Evolutionary conservation across 2,113 vertebrate genomes (phyloP), one percentile per base, ranked within the genome.

Genomic region (Falcunculus frontatus): DNA sequence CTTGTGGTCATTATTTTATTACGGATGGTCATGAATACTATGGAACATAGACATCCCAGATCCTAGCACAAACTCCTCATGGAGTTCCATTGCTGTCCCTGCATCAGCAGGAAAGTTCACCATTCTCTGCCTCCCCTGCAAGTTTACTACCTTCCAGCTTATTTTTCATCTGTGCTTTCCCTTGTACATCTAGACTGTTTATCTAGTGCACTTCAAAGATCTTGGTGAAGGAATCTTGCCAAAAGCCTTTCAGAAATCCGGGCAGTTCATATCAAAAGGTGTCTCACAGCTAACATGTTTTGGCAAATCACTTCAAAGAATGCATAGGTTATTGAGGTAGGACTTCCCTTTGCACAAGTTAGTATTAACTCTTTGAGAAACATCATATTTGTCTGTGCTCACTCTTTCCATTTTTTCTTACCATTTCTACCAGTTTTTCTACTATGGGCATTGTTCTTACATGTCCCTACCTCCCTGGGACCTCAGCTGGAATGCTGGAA

Each of bases 241-340:
- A 87, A 94, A 93, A 91, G 37, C 22, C 12, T 79, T 93, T 72
- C 41, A 75, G 65, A 91, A 93, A 82, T 65, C 19, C 3, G 4
- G 44, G 25, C 33, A 82, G 47, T 41, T 52, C 22, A 7, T 68
- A 72, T 75, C 44, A 89, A 89, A 91, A 70, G 2, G 16, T 41
- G 13, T 84, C 30, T 87, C 70, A 91, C 8, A 79, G 19, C 15
- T 82, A 75, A 53, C 49, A 32, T 18, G 26, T 72, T 94, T 82
- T 78, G 32, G 49, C 60, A 91, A 82, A 75, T 41, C 29, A 39
- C 90, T 85, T 96, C 84, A 93, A 91, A 89, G 60, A 56, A 39
- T 4, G 35, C 33, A 27, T 4, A 68, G 3, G 33, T 55, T 78
- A 78, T 27, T 75, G 52, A 91, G 18, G 30, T 16, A 75, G 27